Conservation (phyloP, 1,140 invertebrate species). For the Penaeus indicus region DNA sequence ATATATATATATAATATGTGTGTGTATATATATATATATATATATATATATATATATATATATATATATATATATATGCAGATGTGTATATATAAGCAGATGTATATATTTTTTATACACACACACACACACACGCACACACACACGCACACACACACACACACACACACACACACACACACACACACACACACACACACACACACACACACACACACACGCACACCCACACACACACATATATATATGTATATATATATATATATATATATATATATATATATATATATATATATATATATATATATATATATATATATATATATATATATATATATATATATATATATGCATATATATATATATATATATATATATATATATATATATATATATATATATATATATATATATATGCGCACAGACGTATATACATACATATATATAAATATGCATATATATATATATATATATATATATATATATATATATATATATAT, state of each 20-base stretch:
- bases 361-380: constrained; percentile 28
- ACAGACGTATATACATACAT: background rate
- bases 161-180: too few species aligned
- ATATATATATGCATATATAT: constrained; percentile 1
- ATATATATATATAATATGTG: background rate
- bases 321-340: background rate
- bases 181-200: too few species aligned
- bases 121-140: too few species aligned
- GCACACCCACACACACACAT: too few species aligned
- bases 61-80: background rate
- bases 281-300: too few species aligned
- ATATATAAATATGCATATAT: background rate
- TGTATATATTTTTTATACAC: too few species aligned
- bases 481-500: background rate
- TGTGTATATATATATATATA: constrained; percentile 16
- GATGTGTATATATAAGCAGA: background rate
- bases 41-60: too few species aligned
- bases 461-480: constrained; percentile 24
- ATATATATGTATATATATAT: constrained; percentile 2
- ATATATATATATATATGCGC: background rate
- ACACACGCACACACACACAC: too few species aligned
- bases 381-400: constrained; percentile 40
- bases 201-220: too few species aligned
- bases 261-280: background rate
- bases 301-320: too few species aligned